Conservation (phyloP, 2,797 vertebrate genomes). For the Falco peregrinus region DNA sequence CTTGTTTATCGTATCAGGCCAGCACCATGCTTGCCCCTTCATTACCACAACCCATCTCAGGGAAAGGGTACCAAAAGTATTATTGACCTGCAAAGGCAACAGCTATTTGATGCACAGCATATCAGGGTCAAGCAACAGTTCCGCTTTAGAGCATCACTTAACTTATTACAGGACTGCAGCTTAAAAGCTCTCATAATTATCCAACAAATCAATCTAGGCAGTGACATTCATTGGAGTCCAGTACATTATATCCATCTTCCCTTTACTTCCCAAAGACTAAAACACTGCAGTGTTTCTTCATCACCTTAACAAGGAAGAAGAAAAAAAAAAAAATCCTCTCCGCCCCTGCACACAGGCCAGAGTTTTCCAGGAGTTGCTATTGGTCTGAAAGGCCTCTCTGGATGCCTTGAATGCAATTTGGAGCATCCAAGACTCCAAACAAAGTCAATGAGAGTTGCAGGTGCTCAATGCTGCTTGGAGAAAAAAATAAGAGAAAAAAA, state of each 20-base stretch:
- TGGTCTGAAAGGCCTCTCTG: not conserved
- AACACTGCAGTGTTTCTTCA: not conserved
- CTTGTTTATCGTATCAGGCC: not conserved
- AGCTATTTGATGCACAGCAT: not conserved
- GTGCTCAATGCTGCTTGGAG: not conserved
- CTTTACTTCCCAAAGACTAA: not conserved
- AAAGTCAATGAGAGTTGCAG: constrained; percentile 58
- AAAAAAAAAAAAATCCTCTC: not conserved
- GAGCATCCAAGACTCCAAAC: constrained; percentile 2
- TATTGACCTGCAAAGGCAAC: not conserved
- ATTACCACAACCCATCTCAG: not conserved
- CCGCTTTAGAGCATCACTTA: not conserved
- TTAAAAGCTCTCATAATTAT: constrained; percentile 39
- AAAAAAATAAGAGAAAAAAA: no score
- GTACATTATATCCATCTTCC: not conserved
- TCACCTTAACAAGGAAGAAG: not conserved
- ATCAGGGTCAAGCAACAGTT: not conserved
- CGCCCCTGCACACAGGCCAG: not conserved
- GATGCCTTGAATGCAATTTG: not conserved
- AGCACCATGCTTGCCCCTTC: not conserved
- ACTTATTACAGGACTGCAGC: constrained; percentile 29
- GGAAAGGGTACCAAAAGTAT: not conserved
- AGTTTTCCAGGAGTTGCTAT: not conserved
- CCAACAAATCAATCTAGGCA: constrained; percentile 8
- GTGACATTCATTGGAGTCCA: not conserved